phyloP scores from a whole-genome alignment of 53 echinoderm and acorn worm species.

The Luidia sarsii region DNA sequence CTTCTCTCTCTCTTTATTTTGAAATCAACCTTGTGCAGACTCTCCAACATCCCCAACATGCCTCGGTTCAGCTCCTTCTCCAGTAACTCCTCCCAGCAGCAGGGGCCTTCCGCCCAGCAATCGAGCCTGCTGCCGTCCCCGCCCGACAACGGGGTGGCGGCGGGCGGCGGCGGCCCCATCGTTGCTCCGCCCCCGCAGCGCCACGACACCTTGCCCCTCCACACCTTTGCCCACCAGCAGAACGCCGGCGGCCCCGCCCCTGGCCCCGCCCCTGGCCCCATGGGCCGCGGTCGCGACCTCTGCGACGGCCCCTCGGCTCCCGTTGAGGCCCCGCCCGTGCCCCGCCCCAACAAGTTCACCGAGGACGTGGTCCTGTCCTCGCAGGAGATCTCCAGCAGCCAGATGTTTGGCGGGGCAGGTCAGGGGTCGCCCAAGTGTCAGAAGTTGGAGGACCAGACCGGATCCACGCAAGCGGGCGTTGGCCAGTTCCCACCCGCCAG shows the following conservation, averaged over 20 bases:
- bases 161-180: background rate
- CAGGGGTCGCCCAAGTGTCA: constrained; percentile 52
- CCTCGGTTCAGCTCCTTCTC: constrained; percentile 57
- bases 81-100: constrained; percentile 48
- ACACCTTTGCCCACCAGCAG: constrained; percentile 1
- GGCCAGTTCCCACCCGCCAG: background rate
- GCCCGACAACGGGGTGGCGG: background rate
- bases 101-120: constrained; percentile 29
- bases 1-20: too few species aligned
- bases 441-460: constrained; percentile 50
- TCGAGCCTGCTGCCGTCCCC: background rate
- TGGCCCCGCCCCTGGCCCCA: background rate
- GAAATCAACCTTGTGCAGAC: too few species aligned
- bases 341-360: background rate
- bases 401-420: constrained; percentile 35
- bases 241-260: background rate
- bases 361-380: constrained; percentile 43
- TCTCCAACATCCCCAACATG: constrained; percentile 35
- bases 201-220: background rate
- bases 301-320: constrained; percentile 27
- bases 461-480: constrained; percentile 30
- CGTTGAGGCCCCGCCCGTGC: constrained; percentile 6
- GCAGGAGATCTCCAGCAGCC: constrained; percentile 37
- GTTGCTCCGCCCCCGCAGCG: background rate
- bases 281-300: constrained; percentile 9